A percentile compares a stretch with the other conserved stretches of the same genome.
Evolutionary conservation across 2,797 vertebrate species (phyloP).

Genomic region (Argya squamiceps): DNA sequence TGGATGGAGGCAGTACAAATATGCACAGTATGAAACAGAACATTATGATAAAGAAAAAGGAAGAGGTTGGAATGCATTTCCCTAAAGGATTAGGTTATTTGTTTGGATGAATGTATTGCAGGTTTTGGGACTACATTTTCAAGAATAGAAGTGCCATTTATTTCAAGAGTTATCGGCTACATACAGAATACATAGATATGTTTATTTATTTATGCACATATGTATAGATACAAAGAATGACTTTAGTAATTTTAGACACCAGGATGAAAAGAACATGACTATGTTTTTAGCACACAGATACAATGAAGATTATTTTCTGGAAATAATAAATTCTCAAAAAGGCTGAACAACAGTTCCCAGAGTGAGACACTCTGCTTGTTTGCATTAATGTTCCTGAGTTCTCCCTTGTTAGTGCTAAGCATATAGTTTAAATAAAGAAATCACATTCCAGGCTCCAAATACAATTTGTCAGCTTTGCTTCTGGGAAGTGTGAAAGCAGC

Average conservation of each 20-base stretch:
- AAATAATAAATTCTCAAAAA: conserved; percentile 30
- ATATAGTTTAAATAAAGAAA: conserved; percentile 63
- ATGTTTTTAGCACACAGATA: not conserved
- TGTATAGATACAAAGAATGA: not conserved
- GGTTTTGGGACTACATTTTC: not conserved
- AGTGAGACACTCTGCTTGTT: not conserved
- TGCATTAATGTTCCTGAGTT: conserved; percentile 43
- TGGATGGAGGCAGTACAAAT: not conserved
- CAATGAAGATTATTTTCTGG: not conserved
- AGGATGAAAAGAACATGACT: not conserved
- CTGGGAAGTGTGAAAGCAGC: conserved; percentile 58
- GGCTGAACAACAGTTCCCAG: not conserved
- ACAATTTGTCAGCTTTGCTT: conserved; percentile 53
- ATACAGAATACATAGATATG: not conserved
- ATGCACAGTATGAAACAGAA: not conserved
- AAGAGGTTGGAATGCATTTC: not conserved
- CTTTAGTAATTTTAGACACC: not conserved
- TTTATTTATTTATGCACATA: not conserved
- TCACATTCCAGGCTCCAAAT: conserved; percentile 49
- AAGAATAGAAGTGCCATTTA: not conserved
- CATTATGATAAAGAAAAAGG: not conserved
- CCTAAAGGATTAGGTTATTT: not conserved
- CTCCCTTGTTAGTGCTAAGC: conserved; percentile 38
- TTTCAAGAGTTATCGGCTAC: not conserved
- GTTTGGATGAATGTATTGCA: not conserved